Evolutionary conservation across 2,113 vertebrate genomes (phyloP).

Genomic region (Bufo gargarizans): DNA sequence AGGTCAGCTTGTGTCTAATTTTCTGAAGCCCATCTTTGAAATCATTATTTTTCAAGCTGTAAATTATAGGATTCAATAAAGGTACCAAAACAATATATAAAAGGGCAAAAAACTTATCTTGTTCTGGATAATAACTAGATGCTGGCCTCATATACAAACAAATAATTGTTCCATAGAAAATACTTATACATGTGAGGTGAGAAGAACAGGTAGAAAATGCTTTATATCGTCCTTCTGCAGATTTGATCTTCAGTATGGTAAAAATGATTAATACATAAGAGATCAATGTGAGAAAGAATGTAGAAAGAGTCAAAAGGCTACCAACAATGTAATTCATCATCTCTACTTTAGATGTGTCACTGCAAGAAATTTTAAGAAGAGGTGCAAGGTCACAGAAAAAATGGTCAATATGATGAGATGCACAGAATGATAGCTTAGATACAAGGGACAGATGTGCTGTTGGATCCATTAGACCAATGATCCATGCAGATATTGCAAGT

Average conservation of each 20-base stretch:
- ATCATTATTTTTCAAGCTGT: conserved; percentile 62
- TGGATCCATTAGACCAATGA: conserved; percentile 18
- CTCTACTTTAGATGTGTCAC: conserved; percentile 55
- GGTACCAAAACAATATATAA: conserved; percentile 61
- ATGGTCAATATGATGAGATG: conserved; percentile 57
- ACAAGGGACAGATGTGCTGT: neutral
- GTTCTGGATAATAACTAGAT: conserved; percentile 16
- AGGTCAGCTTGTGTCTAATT: neutral
- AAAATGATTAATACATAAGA: conserved; percentile 61
- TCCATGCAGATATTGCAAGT: neutral
- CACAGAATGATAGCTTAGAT: conserved; percentile 11
- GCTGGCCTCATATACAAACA: conserved; percentile 49
- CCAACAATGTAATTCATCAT: conserved; percentile 58
- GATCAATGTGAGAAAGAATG: conserved; percentile 58
- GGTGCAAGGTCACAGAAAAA: conserved; percentile 62
- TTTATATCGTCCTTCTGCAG: conserved; percentile 42
- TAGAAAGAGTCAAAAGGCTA: conserved; percentile 54
- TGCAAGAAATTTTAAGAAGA: conserved; percentile 63
- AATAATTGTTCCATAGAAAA: conserved; percentile 57
- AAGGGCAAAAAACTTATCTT: conserved; percentile 39
- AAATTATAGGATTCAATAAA: conserved; percentile 64
- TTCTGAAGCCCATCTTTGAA: conserved; percentile 39
- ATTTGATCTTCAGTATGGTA: conserved; percentile 21
- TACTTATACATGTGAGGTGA: conserved; percentile 57
- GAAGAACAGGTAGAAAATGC: conserved; percentile 66